phyloP scores from a whole-genome alignment of 2,888 invertebrate genomes.

The Malthinus flaveolus region DNA sequence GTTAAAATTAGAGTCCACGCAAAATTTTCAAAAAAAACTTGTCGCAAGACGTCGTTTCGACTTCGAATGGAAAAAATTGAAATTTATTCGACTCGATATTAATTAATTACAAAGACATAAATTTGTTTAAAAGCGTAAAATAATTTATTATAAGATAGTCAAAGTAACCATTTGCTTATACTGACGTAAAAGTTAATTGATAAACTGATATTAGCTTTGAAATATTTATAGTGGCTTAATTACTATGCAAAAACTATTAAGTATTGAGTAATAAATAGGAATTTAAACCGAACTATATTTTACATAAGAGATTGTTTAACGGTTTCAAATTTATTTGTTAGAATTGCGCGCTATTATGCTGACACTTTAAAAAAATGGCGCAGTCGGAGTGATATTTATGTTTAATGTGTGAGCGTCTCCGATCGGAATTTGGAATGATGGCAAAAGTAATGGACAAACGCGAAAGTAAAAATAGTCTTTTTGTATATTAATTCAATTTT shows the following conservation, averaged over 20 bases:
- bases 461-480: no score
- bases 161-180: constrained; percentile 10
- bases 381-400: no score
- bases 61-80: constrained; percentile 1
- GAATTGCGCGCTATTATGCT: no score
- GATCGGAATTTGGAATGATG: no score
- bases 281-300: neutral
- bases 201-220: constrained; percentile 35
- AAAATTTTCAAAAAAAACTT: no score
- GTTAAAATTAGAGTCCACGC: no score
- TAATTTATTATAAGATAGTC: neutral
- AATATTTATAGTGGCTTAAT: constrained; percentile 36
- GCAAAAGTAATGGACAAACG: no score
- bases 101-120: constrained; percentile 21
- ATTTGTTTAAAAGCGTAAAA: constrained; percentile 6
- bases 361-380: no score
- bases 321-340: no score
- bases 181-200: constrained; percentile 38
- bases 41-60: no score
- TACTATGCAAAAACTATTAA: constrained; percentile 16
- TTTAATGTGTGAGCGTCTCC: no score
- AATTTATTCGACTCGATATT: constrained; percentile 19
- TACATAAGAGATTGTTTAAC: neutral
- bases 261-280: neutral
- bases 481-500: no score